These are phyloP conservation scores for Halocynthia aurantium DNA, from an alignment of 23 tunicate genomes.

Conservation along the genomic window DNA sequence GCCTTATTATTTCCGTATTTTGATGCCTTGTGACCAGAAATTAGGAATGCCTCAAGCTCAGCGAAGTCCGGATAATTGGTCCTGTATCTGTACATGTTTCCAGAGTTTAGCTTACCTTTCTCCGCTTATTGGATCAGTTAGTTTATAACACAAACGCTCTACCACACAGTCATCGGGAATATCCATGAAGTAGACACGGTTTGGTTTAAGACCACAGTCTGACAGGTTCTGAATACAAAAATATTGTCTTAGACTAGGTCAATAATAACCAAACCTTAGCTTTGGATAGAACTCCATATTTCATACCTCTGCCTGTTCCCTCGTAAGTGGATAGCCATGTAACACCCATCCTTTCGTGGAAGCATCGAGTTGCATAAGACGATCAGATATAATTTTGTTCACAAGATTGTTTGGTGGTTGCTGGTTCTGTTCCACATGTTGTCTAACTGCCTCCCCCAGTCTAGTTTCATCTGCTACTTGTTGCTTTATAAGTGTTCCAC, in stretches of 20 bases:
- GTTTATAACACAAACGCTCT: conserved; percentile 70
- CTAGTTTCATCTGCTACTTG: conserved; percentile 70
- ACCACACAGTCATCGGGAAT: conserved; percentile 82
- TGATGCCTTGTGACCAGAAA: too few species aligned
- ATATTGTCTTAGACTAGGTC: not conserved
- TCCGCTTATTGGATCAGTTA: conserved; percentile 87
- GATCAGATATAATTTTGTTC: conserved; percentile 44
- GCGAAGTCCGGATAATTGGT: too few species aligned
- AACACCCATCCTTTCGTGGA: conserved; percentile 88
- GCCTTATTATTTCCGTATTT: too few species aligned
- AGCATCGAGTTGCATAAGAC: conserved; percentile 74
- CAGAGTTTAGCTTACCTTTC: conserved; percentile 35
- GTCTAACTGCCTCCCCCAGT: conserved; percentile 57
- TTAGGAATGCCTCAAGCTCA: too few species aligned
- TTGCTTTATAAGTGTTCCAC: conserved; percentile 71
- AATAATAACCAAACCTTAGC: not conserved
- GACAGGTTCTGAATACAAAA: conserved; percentile 38
- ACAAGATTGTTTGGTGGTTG: conserved; percentile 58
- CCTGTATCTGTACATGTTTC: not conserved
- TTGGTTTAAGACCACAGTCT: conserved; percentile 71
- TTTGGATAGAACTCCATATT: not conserved
- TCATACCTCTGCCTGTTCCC: conserved; percentile 80
- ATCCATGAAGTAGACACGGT: conserved; percentile 75
- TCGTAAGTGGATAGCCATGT: conserved; percentile 80
- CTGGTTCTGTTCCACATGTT: conserved; percentile 26